phyloP scores from a whole-genome alignment of 2,113 vertebrate species.

The Leptodactylus fuscus region DNA sequence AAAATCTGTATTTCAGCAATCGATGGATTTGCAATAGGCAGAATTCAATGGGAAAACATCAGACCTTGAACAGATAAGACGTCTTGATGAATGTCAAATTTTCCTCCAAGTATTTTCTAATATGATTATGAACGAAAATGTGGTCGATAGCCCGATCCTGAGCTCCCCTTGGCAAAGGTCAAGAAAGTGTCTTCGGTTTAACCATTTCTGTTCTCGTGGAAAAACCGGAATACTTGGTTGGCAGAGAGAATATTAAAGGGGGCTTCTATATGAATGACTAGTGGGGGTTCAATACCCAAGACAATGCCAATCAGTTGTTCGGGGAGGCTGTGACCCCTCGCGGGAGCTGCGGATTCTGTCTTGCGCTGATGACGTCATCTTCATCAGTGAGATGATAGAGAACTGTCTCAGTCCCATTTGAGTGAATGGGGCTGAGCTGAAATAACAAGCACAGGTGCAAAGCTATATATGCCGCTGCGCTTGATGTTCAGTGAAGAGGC shows the following conservation, averaged over 20 bases:
- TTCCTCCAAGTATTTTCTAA: slow-evolving; percentile 39
- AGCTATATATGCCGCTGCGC: no score
- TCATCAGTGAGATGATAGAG: no score
- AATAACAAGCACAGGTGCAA: no score
- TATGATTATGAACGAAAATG: slow-evolving; percentile 37
- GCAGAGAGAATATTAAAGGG: neutral
- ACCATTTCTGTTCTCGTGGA: neutral
- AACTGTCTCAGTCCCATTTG: no score
- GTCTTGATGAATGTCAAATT: slow-evolving; percentile 52
- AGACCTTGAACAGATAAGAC: slow-evolving; percentile 26
- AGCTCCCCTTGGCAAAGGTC: slow-evolving; percentile 46
- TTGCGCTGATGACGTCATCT: no score
- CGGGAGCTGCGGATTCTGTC: no score
- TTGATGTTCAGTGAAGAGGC: no score
- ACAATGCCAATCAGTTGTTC: no score
- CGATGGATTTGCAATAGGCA: slow-evolving; percentile 2
- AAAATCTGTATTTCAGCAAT: neutral
- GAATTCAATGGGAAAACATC: slow-evolving; percentile 7
- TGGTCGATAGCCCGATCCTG: slow-evolving; percentile 37
- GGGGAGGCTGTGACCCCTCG: no score
- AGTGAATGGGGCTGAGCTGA: no score
- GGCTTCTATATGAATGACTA: neutral
- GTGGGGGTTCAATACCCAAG: no score
- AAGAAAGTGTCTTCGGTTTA: neutral
- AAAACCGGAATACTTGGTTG: neutral